Percentiles rank a stretch among this genome's conserved stretches.
These are phyloP conservation scores for Paratilapia polleni DNA, from an alignment of 2,113 vertebrate species.

Conservation along the genomic window DNA sequence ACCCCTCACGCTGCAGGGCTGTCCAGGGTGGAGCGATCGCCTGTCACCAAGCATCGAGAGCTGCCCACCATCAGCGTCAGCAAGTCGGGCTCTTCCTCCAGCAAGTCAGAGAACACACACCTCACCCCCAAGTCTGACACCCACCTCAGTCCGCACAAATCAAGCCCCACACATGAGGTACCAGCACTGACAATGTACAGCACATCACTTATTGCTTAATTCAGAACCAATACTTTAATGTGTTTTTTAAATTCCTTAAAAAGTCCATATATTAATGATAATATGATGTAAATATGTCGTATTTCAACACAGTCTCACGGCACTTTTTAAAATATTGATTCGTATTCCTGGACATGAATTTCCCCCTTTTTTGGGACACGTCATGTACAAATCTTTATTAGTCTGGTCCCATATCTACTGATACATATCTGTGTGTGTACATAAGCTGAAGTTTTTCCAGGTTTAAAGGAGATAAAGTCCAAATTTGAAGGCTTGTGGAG, in stretches of 20 bases:
- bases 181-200: background rate
- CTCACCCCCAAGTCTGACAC: slow-evolving; percentile 83
- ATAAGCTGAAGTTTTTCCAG: too few species aligned
- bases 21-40: slow-evolving; percentile 73
- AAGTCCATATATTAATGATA: background rate
- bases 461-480: too few species aligned
- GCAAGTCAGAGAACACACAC: slow-evolving; percentile 77
- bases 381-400: too few species aligned
- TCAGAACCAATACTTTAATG: background rate
- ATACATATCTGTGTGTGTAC: too few species aligned
- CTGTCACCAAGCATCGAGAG: slow-evolving; percentile 77
- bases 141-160: slow-evolving; percentile 89
- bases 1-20: slow-evolving; percentile 73
- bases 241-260: background rate
- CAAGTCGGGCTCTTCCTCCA: slow-evolving; percentile 79
- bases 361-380: too few species aligned
- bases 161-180: slow-evolving; percentile 94
- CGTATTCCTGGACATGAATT: too few species aligned
- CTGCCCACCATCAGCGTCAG: slow-evolving; percentile 80
- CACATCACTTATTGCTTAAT: background rate
- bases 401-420: too few species aligned
- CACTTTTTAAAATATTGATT: too few species aligned
- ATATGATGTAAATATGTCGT: background rate
- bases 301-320: background rate
- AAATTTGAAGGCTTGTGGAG: too few species aligned